phyloP scores from a whole-genome alignment of 2,888 invertebrate species.

The Euzetes globulus region DNA sequence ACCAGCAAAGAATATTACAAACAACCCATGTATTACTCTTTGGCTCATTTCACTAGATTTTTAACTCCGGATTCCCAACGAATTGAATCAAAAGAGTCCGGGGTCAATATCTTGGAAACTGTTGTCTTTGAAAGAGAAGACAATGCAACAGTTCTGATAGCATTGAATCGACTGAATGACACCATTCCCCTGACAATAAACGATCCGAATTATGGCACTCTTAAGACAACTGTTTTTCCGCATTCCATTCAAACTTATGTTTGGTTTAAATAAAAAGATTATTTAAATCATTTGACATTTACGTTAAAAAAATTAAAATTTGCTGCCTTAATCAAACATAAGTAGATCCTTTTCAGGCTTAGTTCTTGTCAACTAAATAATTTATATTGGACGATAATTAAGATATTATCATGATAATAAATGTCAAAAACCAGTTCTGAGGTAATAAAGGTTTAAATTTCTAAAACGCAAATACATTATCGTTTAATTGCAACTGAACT shows the following conservation, averaged over 20 bases:
- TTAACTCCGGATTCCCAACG: constrained; percentile 27
- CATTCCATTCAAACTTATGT: constrained; percentile 38
- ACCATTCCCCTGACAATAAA: not conserved
- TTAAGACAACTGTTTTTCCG: constrained; percentile 30
- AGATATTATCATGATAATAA: too few species aligned
- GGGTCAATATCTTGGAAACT: not conserved
- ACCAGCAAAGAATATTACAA: constrained; percentile 27
- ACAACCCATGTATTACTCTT: constrained; percentile 29
- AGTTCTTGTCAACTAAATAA: too few species aligned
- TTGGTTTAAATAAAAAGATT: constrained; percentile 31
- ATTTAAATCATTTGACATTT: too few species aligned
- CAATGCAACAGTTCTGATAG: constrained; percentile 35
- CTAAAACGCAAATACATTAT: too few species aligned
- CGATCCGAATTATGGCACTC: constrained; percentile 33
- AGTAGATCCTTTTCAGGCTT: too few species aligned
- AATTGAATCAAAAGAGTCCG: constrained; percentile 27
- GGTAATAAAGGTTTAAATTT: too few species aligned
- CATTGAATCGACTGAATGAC: too few species aligned
- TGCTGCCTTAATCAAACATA: too few species aligned
- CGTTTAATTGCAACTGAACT: too few species aligned
- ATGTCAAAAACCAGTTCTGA: too few species aligned
- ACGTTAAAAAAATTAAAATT: too few species aligned
- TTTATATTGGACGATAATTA: too few species aligned
- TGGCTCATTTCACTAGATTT: constrained; percentile 26
- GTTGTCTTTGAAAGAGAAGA: constrained; percentile 36